Conservation (phyloP, 2,113 vertebrate species). For the Sterrhoptilus dennistouni region DNA sequence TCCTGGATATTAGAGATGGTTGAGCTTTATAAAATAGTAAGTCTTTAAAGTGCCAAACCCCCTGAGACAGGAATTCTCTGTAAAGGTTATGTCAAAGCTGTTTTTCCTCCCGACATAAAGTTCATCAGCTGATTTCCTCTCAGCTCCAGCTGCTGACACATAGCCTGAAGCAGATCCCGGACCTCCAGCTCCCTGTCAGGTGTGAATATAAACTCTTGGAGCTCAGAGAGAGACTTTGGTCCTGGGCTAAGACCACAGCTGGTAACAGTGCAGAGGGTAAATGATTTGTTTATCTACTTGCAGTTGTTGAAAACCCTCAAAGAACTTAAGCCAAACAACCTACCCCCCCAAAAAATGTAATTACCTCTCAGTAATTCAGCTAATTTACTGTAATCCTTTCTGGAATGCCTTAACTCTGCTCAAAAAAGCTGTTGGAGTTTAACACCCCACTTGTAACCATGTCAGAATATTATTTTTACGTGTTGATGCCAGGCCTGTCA, state of each 20-base stretch:
- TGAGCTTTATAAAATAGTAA: not conserved
- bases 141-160: not conserved
- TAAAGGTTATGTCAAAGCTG: not conserved
- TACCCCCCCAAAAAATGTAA: not conserved
- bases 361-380: not conserved
- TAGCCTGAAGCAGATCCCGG: not conserved
- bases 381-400: not conserved
- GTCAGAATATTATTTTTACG: not conserved
- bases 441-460: not conserved
- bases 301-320: not conserved
- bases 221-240: not conserved
- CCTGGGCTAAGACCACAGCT: fast-evolving
- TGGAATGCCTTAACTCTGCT: not conserved
- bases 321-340: not conserved
- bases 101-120: not conserved
- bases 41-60: not conserved
- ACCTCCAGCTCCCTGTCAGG: not conserved
- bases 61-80: not conserved
- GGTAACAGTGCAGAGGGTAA: not conserved
- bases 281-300: not conserved
- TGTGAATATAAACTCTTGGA: not conserved
- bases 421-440: not conserved
- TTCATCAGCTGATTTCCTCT: not conserved
- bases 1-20: not conserved
- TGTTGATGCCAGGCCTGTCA: not conserved